A percentile compares a stretch with the other conserved stretches of the same genome.
phyloP scores from a whole-genome alignment of 2,113 vertebrate species.

The Hemibagrus wyckioides region DNA sequence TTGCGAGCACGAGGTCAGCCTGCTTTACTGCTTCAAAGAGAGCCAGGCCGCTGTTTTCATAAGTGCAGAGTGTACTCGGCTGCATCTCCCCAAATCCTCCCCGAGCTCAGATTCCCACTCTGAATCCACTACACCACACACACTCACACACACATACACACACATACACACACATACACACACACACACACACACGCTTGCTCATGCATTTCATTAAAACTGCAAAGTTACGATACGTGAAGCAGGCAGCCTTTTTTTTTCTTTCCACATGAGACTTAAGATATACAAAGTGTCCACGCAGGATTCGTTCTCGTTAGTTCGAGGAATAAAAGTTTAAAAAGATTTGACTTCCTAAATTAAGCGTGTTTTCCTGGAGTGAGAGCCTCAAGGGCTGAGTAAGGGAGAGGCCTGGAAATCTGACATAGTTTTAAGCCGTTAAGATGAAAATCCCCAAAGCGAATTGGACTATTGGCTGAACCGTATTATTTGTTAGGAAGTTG shows the following conservation, averaged over 20 bases:
- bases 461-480: slow-evolving; percentile 21
- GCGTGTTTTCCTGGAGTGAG: background rate
- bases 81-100: slow-evolving; percentile 48
- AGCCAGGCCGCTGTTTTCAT: slow-evolving; percentile 58
- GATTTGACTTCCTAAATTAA: slow-evolving; percentile 29
- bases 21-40: slow-evolving; percentile 56
- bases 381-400: background rate
- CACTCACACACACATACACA: slow-evolving; percentile 47
- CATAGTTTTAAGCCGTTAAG: slow-evolving; percentile 33
- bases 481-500: slow-evolving; percentile 33
- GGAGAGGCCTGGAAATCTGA: slow-evolving; percentile 13
- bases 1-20: slow-evolving; percentile 37
- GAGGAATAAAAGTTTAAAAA: slow-evolving; percentile 29
- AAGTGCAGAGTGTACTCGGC: slow-evolving; percentile 55
- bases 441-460: slow-evolving; percentile 38
- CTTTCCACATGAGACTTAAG: slow-evolving; percentile 12
- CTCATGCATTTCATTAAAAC: slow-evolving; percentile 40
- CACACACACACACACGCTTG: slow-evolving; percentile 39
- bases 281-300: slow-evolving; percentile 27
- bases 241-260: slow-evolving; percentile 36
- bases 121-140: slow-evolving; percentile 26
- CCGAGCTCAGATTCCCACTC: slow-evolving; percentile 36
- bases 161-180: slow-evolving; percentile 41
- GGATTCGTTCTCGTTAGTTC: slow-evolving; percentile 31
- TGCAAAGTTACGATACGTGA: slow-evolving; percentile 42